phyloP scores from a whole-genome alignment of 2,113 vertebrate species.

The Aramus guarauna region DNA sequence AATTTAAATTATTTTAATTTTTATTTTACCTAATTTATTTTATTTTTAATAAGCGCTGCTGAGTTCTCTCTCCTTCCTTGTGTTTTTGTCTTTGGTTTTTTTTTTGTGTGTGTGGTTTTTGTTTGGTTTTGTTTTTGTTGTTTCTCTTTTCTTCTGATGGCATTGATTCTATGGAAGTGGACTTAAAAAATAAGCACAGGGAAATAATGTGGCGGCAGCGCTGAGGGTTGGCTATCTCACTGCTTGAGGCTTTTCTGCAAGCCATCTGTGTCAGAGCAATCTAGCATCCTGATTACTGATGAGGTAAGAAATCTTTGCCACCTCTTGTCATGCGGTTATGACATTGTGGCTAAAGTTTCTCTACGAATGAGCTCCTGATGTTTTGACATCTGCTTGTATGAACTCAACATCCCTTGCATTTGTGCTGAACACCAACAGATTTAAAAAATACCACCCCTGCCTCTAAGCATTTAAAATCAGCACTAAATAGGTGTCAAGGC shows the following conservation, averaged over 20 bases:
- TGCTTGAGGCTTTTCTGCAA: background rate
- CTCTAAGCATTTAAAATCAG: background rate
- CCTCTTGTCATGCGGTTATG: accelerated
- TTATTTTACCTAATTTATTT: background rate
- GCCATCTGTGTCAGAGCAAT: background rate
- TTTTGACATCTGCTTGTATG: background rate
- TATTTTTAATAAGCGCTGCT: background rate
- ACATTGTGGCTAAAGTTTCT: background rate
- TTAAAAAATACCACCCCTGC: background rate
- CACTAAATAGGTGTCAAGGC: background rate
- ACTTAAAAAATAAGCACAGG: background rate
- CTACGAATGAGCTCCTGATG: background rate
- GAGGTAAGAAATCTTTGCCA: background rate
- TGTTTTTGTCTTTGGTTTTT: too few relatives aligned
- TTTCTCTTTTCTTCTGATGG: background rate
- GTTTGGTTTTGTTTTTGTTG: too few relatives aligned
- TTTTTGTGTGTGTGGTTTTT: too few relatives aligned
- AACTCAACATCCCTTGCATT: background rate
- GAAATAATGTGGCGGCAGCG: background rate
- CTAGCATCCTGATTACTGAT: background rate
- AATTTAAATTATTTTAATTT: background rate
- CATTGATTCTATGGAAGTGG: background rate
- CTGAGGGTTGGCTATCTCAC: accelerated
- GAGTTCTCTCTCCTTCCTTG: background rate
- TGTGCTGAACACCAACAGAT: background rate